Evolutionary conservation across 2,113 vertebrate genomes (phyloP).

Genomic region (Hemiscyllium ocellatum): DNA sequence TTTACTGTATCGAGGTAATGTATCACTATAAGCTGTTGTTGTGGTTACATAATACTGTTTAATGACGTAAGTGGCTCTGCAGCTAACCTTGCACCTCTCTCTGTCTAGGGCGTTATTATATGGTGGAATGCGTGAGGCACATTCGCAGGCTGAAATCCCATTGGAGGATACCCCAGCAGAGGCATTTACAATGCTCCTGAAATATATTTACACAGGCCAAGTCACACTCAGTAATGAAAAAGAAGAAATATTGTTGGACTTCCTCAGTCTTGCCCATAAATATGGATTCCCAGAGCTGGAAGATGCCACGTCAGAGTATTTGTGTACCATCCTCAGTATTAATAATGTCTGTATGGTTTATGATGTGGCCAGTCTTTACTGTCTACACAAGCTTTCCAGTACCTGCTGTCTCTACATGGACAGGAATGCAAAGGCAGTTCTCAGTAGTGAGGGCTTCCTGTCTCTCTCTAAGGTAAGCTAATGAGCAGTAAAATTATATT

Average conservation of each 20-base stretch:
- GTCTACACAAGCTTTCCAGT: conserved; percentile 71
- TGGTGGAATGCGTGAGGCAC: conserved; percentile 93
- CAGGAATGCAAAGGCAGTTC: conserved; percentile 82
- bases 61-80: neutral
- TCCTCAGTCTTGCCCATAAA: conserved; percentile 88
- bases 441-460: conserved; percentile 84
- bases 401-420: conserved; percentile 96
- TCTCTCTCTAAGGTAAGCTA: conserved; percentile 78
- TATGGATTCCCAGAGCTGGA: conserved; percentile 93
- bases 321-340: conserved; percentile 88
- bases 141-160: conserved; percentile 86
- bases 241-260: conserved; percentile 90
- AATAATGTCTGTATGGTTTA: conserved; percentile 95
- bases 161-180: conserved; percentile 87
- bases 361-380: conserved; percentile 93
- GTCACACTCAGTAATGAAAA: conserved; percentile 83
- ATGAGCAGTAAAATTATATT: neutral
- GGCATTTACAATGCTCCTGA: conserved; percentile 89
- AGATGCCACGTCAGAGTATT: conserved; percentile 89
- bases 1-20: neutral
- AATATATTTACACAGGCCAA: conserved; percentile 92
- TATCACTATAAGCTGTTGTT: neutral
- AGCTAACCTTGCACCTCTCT: conserved; percentile 31
- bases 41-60: neutral
- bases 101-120: conserved; percentile 78